Evolutionary conservation across 2,113 vertebrate genomes (phyloP).

Genomic region (Notarius lentiginosus): DNA sequence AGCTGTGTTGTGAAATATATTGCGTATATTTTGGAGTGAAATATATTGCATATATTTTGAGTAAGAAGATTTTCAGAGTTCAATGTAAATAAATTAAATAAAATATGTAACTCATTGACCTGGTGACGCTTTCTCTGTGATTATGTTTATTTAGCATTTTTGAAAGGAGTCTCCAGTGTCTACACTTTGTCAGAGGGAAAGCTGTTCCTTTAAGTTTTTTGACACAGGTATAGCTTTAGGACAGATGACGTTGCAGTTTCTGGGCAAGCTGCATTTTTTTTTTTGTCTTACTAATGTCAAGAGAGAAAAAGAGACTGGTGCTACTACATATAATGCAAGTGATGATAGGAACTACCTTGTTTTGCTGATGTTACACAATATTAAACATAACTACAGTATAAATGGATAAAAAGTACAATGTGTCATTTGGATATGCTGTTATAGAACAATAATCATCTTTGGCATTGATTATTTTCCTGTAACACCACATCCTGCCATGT

Average conservation of each 20-base stretch:
- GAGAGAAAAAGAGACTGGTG: not conserved
- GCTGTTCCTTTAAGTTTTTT: not conserved
- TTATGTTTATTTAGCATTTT: not conserved
- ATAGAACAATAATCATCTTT: not conserved
- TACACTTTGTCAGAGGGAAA: not conserved
- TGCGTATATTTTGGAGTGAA: too few relatives aligned
- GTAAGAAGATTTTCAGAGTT: too few relatives aligned
- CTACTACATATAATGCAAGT: not conserved
- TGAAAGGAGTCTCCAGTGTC: not conserved
- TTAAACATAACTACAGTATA: not conserved
- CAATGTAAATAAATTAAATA: not conserved
- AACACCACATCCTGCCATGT: not conserved
- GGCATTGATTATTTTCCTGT: not conserved
- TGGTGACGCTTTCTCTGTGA: not conserved
- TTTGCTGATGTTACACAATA: not conserved
- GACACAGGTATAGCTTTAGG: not conserved
- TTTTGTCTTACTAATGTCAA: not conserved
- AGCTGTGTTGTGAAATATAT: too few relatives aligned
- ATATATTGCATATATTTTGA: too few relatives aligned
- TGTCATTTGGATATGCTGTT: not conserved
- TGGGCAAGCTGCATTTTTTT: not conserved
- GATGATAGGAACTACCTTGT: not conserved
- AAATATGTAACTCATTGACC: not conserved
- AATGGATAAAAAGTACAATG: not conserved
- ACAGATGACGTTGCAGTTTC: not conserved